A percentile compares a stretch with the other conserved stretches of the same genome.
phyloP scores from a whole-genome alignment of 2,797 vertebrate species.

The Periophthalmus magnuspinnatus region DNA sequence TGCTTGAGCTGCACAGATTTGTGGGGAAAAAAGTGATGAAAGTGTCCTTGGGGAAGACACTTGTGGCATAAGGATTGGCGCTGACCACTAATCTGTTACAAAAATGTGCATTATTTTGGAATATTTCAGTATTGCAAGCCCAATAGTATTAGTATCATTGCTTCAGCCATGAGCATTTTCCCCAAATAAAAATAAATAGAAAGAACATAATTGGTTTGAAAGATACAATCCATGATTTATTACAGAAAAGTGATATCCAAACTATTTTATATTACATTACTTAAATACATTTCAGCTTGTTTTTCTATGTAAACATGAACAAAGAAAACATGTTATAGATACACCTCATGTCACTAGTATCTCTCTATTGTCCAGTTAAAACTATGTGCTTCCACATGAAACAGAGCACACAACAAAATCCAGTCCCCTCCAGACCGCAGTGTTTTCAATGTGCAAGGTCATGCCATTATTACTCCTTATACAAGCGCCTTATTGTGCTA shows the following conservation, averaged over 20 bases:
- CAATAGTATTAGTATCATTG: no score
- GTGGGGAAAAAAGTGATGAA: slow-evolving; percentile 58
- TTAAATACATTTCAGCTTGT: slow-evolving; percentile 69
- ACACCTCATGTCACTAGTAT: slow-evolving; percentile 65
- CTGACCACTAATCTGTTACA: background rate
- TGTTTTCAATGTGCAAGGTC: slow-evolving; percentile 66
- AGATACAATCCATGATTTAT: slow-evolving; percentile 81
- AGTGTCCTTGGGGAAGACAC: slow-evolving; percentile 19
- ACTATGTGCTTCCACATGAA: slow-evolving; percentile 56
- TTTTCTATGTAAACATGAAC: slow-evolving; percentile 84
- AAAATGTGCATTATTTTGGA: background rate
- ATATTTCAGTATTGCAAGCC: background rate
- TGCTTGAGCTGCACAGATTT: slow-evolving; percentile 15
- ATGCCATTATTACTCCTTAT: slow-evolving; percentile 63
- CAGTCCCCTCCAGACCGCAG: slow-evolving; percentile 38
- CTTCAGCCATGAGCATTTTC: background rate
- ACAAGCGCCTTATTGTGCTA: slow-evolving; percentile 61
- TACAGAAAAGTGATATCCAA: slow-evolving; percentile 87
- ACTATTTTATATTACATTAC: slow-evolving; percentile 74
- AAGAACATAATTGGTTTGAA: slow-evolving; percentile 61
- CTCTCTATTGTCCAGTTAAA: slow-evolving; percentile 57
- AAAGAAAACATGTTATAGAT: slow-evolving; percentile 80
- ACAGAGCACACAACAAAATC: slow-evolving; percentile 43
- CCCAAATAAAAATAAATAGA: slow-evolving; percentile 20
- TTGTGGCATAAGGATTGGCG: background rate